phyloP scores from a whole-genome alignment of 2,797 vertebrate species.

The Falco novaeseelandiae region DNA sequence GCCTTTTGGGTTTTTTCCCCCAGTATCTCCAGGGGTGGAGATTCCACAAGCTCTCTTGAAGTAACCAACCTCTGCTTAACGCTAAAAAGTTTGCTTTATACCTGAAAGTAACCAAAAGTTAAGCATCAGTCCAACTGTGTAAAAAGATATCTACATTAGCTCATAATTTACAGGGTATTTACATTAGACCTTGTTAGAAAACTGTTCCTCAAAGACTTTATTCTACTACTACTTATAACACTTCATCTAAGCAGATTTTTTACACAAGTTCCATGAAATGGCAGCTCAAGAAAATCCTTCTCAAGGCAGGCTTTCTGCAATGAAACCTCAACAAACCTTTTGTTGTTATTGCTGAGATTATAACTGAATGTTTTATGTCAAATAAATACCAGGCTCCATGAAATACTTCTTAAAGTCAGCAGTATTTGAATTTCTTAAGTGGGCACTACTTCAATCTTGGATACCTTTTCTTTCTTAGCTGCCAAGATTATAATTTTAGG shows the following conservation, averaged over 20 bases:
- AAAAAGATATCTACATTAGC: not conserved
- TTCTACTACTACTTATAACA: not conserved
- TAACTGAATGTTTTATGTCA: not conserved
- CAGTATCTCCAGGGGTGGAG: not conserved
- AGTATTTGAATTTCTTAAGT: constrained; percentile 18
- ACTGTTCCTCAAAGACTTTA: not conserved
- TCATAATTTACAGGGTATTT: not conserved
- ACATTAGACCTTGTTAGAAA: not conserved
- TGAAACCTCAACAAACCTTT: not conserved
- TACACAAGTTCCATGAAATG: rapidly evolving
- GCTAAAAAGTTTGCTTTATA: not conserved
- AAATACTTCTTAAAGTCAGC: not conserved
- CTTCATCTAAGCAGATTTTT: not conserved
- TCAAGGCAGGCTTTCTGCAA: not conserved
- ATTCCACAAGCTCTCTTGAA: not conserved
- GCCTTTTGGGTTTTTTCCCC: not conserved
- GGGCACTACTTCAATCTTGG: not conserved
- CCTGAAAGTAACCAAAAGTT: not conserved
- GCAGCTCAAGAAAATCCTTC: not conserved
- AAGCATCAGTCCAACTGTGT: not conserved
- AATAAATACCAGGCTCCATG: not conserved
- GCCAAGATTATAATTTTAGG: not conserved
- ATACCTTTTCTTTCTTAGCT: not conserved
- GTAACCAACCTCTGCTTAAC: not conserved
- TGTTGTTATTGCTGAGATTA: not conserved